These are phyloP conservation scores for Apoda limacodes DNA, from an alignment of 2,888 invertebrate genomes.

Conservation along the genomic window DNA sequence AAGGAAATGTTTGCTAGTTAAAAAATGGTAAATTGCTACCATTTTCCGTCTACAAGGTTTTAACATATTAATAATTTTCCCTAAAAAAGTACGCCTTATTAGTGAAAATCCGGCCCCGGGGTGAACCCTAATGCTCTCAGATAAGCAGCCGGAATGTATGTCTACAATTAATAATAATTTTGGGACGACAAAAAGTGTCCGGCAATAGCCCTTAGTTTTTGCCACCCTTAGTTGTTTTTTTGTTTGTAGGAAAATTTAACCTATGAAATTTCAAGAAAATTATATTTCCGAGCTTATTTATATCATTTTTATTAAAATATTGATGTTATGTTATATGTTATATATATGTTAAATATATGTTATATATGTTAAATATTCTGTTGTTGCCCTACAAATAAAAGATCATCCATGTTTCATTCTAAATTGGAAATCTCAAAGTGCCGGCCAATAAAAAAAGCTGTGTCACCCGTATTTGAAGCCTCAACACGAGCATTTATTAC, in stretches of 20 bases:
- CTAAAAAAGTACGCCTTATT: conserved; percentile 60
- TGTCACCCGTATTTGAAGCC: no score
- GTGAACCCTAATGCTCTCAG: conserved; percentile 41
- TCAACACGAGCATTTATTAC: no score
- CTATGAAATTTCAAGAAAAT: conserved; percentile 41
- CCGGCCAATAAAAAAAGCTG: no score
- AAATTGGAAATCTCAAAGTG: no score
- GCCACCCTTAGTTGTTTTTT: conserved; percentile 25
- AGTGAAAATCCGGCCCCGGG: conserved; percentile 41
- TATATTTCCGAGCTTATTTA: conserved; percentile 23
- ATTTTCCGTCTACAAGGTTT: conserved; percentile 30
- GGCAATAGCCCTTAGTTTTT: conserved; percentile 29
- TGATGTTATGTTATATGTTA: background rate
- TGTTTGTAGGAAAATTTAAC: conserved; percentile 12
- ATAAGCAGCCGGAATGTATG: conserved; percentile 59
- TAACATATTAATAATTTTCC: conserved; percentile 37
- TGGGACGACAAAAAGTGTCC: conserved; percentile 43
- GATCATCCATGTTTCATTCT: no score
- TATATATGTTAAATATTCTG: no score
- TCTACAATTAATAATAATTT: conserved; percentile 62
- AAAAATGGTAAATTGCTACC: no score
- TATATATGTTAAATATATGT: no score
- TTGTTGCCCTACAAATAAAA: no score
- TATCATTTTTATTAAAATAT: conserved; percentile 9
- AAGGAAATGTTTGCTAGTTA: no score